Evolutionary conservation across 35 echinoderm and acorn worm genomes (phyloP), one percentile per base, ranked within the genome.

Genomic region (Apostichopus japonicus): DNA sequence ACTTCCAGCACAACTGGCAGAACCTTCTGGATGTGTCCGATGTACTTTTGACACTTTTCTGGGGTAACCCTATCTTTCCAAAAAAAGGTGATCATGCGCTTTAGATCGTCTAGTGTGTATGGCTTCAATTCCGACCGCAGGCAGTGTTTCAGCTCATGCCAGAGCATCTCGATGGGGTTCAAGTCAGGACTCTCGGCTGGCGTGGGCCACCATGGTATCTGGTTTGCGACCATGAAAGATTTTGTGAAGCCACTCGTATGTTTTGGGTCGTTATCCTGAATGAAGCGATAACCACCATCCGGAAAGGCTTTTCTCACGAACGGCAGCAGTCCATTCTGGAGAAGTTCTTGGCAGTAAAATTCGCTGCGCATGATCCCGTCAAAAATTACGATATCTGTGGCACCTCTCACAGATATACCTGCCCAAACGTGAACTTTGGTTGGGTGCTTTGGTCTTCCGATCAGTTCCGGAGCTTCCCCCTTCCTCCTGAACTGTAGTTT

Each of bases 391-490:
- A 95, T 79, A 27, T 92, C 53, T 0, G 93, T 92, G 22, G 88
- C 93, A 83, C 94, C 91, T 16, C 87, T 25, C 24, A 79, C 51
- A 5, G 86, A 93, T 13, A 96, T 96, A 56, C 87, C 92, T 0
- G 92, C 95, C 95, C 86, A 96, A 6, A 93, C 87, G 53, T 96
- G 92, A 8, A 96, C 77, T 51, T 96, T 93, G 8, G 24, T 77
- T 10, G 95, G 95, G 55, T 96, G 95, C 51, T 95, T 95, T 11
- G 90, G 75, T 44, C 33, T 55, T 13, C 73, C 73, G 17, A 72
- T 86, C 53, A 83, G 61, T 67, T 90, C 21, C 5, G 92, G 83
- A 44, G 53, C 16, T 54, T 86, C 83, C 2, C 86, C 56, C 16
- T 22, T 65, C 10, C 86, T 0, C 10, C 55, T 10, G 24, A 87